Base-by-base conservation (phyloP, 2,113 vertebrate genomes). In the Gadus macrocephalus region DNA sequence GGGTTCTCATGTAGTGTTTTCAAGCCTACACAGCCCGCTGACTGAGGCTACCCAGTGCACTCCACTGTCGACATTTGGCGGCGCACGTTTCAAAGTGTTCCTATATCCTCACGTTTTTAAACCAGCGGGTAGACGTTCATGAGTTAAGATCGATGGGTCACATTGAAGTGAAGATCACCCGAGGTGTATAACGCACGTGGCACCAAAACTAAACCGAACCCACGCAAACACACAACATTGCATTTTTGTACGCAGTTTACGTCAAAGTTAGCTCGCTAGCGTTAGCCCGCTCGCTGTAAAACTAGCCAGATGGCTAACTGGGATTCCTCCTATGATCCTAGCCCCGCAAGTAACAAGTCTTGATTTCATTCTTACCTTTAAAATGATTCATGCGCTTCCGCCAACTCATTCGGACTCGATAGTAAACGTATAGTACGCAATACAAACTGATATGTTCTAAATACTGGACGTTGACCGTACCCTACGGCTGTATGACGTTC, bases 401-500 rank as follows among this genome's bases (percentile, higher is more conserved):
- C 69, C 69, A 64, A 73, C 64, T 82, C 83, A 83, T 88, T 78
- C 81, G 38, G 67, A 61, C 62, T 67, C 20, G 17, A 53, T 67
- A 73, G 20, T 67, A n/a, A 19, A 49, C 78, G 65, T 73, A 67
- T 64, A 69, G 60, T 74, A 67, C 75, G 66, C 64, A 72, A 78
- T 71, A 67, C 74, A 79, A 79, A 74, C 55, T 55, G 68, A 76
- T 82, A 74, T 83, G 75, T 76, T 66, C 76, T 74, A 80, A 83
- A 87, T 79, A 80, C 27, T 73, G 76, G 78, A 85, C 80, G 86
- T 78, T 83, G 81, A 85, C 82, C 71, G 85, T 81, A 82, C 81
- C 78, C 87, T 85, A 85, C 86, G 86, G 81, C 87, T 76, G 86
- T 64, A 86, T 92, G 89, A 87, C 90, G 90, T 90, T 86, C 87